Percentiles rank a stretch among this genome's conserved stretches.
phyloP scores from a whole-genome alignment of 2,113 vertebrate genomes.

The Colaptes auratus region DNA sequence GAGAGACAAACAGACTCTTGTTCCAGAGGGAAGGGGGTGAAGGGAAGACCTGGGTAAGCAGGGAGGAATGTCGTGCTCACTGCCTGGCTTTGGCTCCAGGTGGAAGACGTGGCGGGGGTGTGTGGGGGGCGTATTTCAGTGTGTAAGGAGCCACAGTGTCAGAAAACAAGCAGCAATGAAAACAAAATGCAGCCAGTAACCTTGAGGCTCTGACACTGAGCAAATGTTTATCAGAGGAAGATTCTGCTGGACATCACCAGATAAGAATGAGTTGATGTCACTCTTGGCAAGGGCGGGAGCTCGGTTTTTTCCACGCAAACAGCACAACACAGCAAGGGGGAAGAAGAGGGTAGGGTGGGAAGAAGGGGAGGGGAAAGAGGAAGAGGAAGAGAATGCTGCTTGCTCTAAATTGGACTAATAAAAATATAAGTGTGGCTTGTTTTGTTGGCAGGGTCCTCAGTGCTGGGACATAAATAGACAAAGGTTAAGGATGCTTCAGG shows the following conservation, averaged over 20 bases:
- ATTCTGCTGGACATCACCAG: constrained; percentile 76
- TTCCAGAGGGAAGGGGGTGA: neutral
- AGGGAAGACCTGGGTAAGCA: neutral
- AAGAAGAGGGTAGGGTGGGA: constrained; percentile 27
- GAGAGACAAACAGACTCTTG: constrained; percentile 26
- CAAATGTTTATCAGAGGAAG: constrained; percentile 75
- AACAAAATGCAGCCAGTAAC: constrained; percentile 62
- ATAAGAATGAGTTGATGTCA: constrained; percentile 88
- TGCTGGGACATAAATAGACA: constrained; percentile 44
- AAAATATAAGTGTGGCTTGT: constrained; percentile 23
- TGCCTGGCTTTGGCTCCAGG: neutral
- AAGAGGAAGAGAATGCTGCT: constrained; percentile 17
- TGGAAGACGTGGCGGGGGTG: neutral
- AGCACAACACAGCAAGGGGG: constrained; percentile 63
- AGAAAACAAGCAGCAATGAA: constrained; percentile 46
- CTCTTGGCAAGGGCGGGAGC: constrained; percentile 71
- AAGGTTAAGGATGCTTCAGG: constrained; percentile 47
- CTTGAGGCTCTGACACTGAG: constrained; percentile 71
- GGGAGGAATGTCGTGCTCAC: neutral
- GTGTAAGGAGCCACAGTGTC: constrained; percentile 9
- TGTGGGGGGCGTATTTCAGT: neutral
- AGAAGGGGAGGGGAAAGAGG: constrained; percentile 19
- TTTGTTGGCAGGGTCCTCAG: constrained; percentile 42
- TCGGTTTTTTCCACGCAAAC: constrained; percentile 68
- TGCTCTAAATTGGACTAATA: constrained; percentile 42